phyloP scores from a whole-genome alignment of 2,888 invertebrate genomes.

The Acanthosepion lycidas region DNA sequence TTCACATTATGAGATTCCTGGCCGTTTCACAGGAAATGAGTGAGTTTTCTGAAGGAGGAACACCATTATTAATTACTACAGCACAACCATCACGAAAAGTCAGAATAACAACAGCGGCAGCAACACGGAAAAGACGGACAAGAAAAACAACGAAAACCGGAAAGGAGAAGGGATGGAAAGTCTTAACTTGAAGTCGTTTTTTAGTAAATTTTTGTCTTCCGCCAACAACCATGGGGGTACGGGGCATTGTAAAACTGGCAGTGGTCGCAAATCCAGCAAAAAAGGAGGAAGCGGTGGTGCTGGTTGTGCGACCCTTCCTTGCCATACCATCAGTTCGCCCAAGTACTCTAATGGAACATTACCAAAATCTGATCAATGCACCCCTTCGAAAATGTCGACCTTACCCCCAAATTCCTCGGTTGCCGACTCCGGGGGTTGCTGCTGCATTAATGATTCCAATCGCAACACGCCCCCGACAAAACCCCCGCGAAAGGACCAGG shows the following conservation, averaged over 20 bases:
- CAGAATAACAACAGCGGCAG: background rate
- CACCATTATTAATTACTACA: background rate
- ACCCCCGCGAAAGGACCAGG: constrained; percentile 67
- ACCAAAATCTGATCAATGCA: constrained; percentile 41
- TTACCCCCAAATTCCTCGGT: constrained; percentile 34
- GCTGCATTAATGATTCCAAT: background rate
- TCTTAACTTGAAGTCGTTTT: constrained; percentile 46
- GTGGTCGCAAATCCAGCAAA: constrained; percentile 36
- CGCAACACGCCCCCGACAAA: constrained; percentile 64
- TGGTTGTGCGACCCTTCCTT: constrained; percentile 35
- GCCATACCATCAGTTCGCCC: constrained; percentile 23
- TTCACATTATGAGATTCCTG: constrained; percentile 44
- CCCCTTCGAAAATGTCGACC: constrained; percentile 24
- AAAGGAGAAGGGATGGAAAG: constrained; percentile 44
- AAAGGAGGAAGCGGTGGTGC: constrained; percentile 35
- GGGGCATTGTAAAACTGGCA: constrained; percentile 37
- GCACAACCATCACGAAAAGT: constrained; percentile 4
- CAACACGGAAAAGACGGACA: constrained; percentile 38
- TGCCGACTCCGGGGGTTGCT: background rate
- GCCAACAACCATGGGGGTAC: constrained; percentile 35
- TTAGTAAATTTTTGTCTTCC: constrained; percentile 44
- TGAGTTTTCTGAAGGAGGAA: constrained; percentile 41
- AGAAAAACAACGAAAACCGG: constrained; percentile 45
- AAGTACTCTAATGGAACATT: constrained; percentile 45
- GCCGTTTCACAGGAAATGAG: constrained; percentile 40